A percentile compares a stretch with the other conserved stretches of the same genome.
These are phyloP conservation scores for Hippocampus abdominalis DNA, from an alignment of 2,113 vertebrate species.

Conservation along the genomic window DNA sequence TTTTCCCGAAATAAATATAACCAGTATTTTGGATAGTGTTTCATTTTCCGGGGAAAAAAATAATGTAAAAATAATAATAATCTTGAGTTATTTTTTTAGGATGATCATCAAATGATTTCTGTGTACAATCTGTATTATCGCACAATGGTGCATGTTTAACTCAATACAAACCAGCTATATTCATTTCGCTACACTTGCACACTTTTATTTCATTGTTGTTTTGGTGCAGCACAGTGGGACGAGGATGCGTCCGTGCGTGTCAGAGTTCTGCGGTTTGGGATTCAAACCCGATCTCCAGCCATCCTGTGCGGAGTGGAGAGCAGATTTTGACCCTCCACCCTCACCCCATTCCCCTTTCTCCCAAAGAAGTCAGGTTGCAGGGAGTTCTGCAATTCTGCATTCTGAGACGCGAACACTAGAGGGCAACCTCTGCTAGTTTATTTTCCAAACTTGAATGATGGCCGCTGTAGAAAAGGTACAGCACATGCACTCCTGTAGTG, in stretches of 20 bases:
- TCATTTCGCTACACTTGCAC: neutral
- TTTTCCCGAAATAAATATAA: too few relatives aligned
- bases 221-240: too few relatives aligned
- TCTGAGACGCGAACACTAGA: constrained; percentile 27
- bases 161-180: too few relatives aligned
- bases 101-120: too few relatives aligned
- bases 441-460: neutral
- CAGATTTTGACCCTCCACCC: neutral
- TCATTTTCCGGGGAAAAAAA: too few relatives aligned
- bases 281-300: neutral
- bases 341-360: too few relatives aligned
- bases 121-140: too few relatives aligned
- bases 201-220: neutral
- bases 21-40: too few relatives aligned
- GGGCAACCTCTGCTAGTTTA: constrained; percentile 17
- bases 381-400: constrained; percentile 2
- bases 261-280: neutral
- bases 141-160: too few relatives aligned
- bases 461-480: neutral
- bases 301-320: neutral
- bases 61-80: too few relatives aligned
- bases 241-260: neutral
- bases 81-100: too few relatives aligned
- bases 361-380: neutral
- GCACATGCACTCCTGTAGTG: neutral